Conservation (phyloP, 2,113 vertebrate genomes). For the Fulica atra region DNA sequence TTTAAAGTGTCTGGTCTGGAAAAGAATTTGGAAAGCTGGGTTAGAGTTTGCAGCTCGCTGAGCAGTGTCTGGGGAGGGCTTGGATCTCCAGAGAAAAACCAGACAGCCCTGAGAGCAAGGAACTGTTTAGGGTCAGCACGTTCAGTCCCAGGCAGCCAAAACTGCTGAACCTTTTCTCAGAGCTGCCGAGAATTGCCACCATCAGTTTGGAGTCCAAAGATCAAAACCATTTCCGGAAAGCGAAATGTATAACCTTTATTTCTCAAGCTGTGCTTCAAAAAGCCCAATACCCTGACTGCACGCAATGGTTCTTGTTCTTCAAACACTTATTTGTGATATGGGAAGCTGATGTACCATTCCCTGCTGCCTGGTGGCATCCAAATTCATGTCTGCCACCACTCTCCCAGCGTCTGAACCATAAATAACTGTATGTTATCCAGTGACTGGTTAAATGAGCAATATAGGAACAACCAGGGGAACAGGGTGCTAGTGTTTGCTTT, state of each 20-base stretch:
- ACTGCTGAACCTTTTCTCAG: background rate
- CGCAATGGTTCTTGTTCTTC: accelerated
- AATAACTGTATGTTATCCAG: background rate
- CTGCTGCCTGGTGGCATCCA: background rate
- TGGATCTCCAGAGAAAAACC: background rate
- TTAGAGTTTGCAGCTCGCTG: background rate
- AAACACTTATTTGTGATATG: background rate
- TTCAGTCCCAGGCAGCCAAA: background rate
- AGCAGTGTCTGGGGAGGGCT: background rate
- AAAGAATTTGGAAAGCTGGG: background rate
- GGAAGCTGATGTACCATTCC: background rate
- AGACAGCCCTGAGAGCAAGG: background rate
- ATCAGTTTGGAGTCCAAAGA: background rate
- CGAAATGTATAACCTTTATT: background rate
- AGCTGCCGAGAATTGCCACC: background rate
- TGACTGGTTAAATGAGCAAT: background rate
- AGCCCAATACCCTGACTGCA: background rate
- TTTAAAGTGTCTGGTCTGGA: background rate
- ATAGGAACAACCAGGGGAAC: background rate
- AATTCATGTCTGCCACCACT: background rate
- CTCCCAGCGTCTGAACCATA: background rate
- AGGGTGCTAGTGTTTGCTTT: background rate
- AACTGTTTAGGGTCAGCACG: background rate
- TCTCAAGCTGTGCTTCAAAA: background rate
- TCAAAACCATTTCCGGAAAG: background rate